Conservation (phyloP, 2,888 invertebrate genomes). For the Diachrysia chrysitis region DNA sequence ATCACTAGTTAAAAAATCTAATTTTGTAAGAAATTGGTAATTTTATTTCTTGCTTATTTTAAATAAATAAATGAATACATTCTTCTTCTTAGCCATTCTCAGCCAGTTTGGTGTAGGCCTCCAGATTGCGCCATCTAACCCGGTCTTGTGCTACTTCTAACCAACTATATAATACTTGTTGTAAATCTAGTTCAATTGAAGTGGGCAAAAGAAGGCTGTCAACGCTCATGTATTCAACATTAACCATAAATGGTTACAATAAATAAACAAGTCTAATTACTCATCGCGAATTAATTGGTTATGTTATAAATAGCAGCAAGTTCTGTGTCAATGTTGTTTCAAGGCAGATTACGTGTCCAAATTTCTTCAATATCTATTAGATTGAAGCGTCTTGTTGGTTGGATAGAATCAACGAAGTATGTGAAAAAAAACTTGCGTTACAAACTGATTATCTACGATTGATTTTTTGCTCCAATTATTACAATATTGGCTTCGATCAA, state of each 20-base stretch:
- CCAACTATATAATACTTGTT: background rate
- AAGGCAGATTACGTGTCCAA: conserved; percentile 24
- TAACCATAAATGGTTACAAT: conserved; percentile 27
- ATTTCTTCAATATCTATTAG: conserved; percentile 12
- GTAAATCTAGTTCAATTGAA: background rate
- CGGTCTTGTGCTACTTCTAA: too few species aligned
- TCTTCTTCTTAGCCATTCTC: too few species aligned
- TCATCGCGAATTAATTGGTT: conserved; percentile 36
- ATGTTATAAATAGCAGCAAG: conserved; percentile 26
- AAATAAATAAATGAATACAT: too few species aligned
- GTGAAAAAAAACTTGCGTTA: conserved; percentile 3
- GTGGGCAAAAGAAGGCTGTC: background rate
- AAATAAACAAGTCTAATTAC: conserved; percentile 35
- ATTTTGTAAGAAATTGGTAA: too few species aligned
- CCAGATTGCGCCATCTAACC: too few species aligned
- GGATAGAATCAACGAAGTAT: conserved; percentile 9
- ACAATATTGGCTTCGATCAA: too few species aligned
- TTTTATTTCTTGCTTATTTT: too few species aligned
- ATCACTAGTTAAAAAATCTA: too few species aligned
- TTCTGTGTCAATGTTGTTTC: conserved; percentile 49
- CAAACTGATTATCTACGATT: background rate
- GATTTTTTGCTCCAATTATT: background rate
- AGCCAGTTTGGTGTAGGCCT: too few species aligned
- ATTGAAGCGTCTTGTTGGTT: conserved; percentile 9
- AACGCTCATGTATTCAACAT: background rate